Percentiles rank a stretch among this genome's conserved stretches.
Evolutionary conservation across 2,797 vertebrate genomes (phyloP).

Genomic region (Paramormyrops hopkinsi): DNA sequence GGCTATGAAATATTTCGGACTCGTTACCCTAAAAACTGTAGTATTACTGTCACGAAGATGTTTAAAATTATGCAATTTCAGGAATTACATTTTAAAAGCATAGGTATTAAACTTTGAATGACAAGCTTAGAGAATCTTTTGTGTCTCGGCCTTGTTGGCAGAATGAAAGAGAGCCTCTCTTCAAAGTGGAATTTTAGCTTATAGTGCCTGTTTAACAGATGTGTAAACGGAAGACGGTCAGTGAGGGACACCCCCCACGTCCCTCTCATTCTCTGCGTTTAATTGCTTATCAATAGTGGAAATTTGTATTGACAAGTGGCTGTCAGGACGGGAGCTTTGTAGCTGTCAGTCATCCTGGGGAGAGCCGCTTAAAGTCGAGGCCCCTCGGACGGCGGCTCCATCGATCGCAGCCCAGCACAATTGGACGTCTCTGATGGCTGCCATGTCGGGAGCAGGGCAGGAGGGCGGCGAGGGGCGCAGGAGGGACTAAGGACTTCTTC

Average conservation of each 20-base stretch:
- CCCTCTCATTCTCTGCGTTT: conserved; percentile 49
- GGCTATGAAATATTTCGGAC: neutral
- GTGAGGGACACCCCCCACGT: conserved; percentile 14
- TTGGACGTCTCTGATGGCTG: conserved; percentile 47
- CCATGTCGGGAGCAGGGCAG: conserved; percentile 42
- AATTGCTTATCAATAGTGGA: conserved; percentile 74
- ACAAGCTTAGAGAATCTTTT: neutral
- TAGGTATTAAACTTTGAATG: neutral
- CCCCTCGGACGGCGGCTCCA: conserved; percentile 51
- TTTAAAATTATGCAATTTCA: neutral
- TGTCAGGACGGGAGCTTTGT: conserved; percentile 68
- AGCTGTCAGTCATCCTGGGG: conserved; percentile 64
- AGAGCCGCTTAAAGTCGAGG: conserved; percentile 46
- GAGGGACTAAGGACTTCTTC: conserved; percentile 56
- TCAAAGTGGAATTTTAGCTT: conserved; percentile 42
- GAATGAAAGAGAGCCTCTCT: neutral
- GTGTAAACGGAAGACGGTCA: conserved; percentile 46
- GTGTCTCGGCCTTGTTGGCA: neutral
- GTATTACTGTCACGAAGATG: neutral
- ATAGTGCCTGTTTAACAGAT: conserved; percentile 68
- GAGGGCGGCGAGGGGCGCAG: conserved; percentile 42
- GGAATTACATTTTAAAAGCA: neutral
- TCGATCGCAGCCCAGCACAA: conserved; percentile 60
- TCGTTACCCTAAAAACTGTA: neutral
- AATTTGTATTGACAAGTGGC: conserved; percentile 71